Evolutionary conservation across 2,888 invertebrate species (phyloP).

Genomic region (Caenorhabditis plicata): DNA sequence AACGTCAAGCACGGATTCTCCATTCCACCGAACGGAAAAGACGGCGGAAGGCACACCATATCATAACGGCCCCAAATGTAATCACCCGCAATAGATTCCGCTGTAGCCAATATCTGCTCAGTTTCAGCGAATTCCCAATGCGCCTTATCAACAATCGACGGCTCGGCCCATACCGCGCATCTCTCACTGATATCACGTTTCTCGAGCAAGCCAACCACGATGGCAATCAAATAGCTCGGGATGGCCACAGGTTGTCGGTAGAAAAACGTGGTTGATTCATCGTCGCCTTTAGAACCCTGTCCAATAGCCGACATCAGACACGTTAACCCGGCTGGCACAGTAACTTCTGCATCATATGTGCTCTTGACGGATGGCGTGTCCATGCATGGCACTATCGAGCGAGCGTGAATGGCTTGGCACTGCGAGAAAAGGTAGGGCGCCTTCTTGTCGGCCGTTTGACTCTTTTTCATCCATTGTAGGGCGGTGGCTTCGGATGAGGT

Average conservation of each 20-base stretch:
- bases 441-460: conserved; percentile 83
- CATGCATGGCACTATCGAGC: conserved; percentile 85
- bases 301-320: conserved; percentile 84
- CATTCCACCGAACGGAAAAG: conserved; percentile 94
- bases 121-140: conserved; percentile 83
- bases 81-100: conserved; percentile 55
- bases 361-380: conserved; percentile 88
- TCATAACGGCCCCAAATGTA: conserved; percentile 74
- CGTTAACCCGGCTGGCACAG: conserved; percentile 77
- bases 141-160: conserved; percentile 79
- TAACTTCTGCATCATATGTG: conserved; percentile 77
- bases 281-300: conserved; percentile 47
- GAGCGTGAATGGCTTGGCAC: conserved; percentile 59
- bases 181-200: conserved; percentile 68
- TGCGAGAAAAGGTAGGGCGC: conserved; percentile 55
- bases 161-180: conserved; percentile 83
- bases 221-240: conserved; percentile 85
- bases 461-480: conserved; percentile 83
- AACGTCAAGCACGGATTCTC: conserved; percentile 95
- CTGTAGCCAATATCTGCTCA: conserved; percentile 45
- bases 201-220: conserved; percentile 82
- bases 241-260: conserved; percentile 75
- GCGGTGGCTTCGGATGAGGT: conserved; percentile 70
- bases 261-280: conserved; percentile 47
- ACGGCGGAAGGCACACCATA: conserved; percentile 82